Evolutionary conservation across 2,797 vertebrate species (phyloP), one percentile per base, ranked within the genome.

Genomic region (Cossypha heuglini): DNA sequence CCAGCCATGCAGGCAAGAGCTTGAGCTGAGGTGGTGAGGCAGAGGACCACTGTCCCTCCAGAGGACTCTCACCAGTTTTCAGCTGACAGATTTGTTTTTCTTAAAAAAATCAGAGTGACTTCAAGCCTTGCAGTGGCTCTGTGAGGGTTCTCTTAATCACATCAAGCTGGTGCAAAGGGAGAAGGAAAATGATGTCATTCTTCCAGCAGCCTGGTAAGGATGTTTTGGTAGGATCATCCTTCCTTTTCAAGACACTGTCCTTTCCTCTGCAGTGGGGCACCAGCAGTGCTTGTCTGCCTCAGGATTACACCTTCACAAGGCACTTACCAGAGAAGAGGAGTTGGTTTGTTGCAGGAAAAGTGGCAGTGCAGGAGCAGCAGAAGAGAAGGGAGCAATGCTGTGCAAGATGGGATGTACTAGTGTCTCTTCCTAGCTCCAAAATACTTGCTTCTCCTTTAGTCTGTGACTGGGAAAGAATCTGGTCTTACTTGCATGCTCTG

Each of bases 21-120:
- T n/a, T 52, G 48, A 59, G 33, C 1, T 1, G 46, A 63, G 25
- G 19, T 9, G 1, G 45, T 2, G 1, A 48, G 54, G 16, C 42
- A 54, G 42, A 46, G 49, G 5, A 75, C 22, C 17, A 10, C 26
- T 77, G 26, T 62, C 6, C 31, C 18, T 90, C 29, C 28, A 29
- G 42, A 49, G 21, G 29, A 31, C 57, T 72, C 25, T 80, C 13
- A 25, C 9, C 0, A 0, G 8, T 21, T 85, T 86, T 57, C 57
- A 29, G 57, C n/a, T 77, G 42, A 42, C n/a, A 61, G 52, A 19
- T 76, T 9, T 52, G 19, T 61, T 91, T 42, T 61, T n/a, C n/a
- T 88, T 77, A 49, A 57, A 77, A 42, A 77, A 77, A 14, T 74
- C 40, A 48, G 57, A 35, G 43, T 61, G 59, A 67, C 48, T 66